Base-by-base conservation (phyloP, 2,797 vertebrate species). In the Clarias fuscus region DNA sequence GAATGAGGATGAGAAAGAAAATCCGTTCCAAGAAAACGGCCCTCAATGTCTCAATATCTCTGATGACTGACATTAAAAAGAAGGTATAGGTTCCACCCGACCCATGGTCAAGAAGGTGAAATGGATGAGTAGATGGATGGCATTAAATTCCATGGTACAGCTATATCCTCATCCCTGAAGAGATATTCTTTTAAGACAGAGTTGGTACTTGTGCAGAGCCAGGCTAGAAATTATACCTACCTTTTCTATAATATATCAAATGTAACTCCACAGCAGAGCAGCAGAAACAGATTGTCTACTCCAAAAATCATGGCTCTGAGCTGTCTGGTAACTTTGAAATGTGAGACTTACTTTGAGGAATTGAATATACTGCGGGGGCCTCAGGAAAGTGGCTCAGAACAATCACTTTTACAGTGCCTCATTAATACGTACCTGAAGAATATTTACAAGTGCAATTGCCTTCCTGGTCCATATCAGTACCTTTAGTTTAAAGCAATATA, bases 181-280 rank as follows among this genome's bases (percentile, higher is more conserved):
- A 17, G 43, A 75, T 8, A 3, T 24, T 6, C 2, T 24, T 48
- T 27, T 58, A 30, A 15, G n/a, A 56, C 43, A 1, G 24, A 17
- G 14, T 73, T 56, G 48, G 14, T 27, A 27, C 48, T 75, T 53
- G 1, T 76, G 48, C 27, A 77, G 27, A 18, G 17, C 17, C 56
- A 59, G 33, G 27, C 17, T 59, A 33, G 27, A 77, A 77, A 77
- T 27, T 59, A 30, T 77, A 30, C 27, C 59, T 58, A 56, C 24
- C 13, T 7, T 75, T 56, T 75, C 43, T 75, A 75, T 75, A 75
- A 75, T 75, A 75, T 27, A 75, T 75, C 24, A 17, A 77, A 59
- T 20, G 53, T 1, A 58, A 27, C 48, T 76, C 73, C 15, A 76
- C n/a, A 76, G 53, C 48, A 30, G 73, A 56, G 48, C n/a, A 56